Conservation (phyloP, 2,888 invertebrate species). For the Reticulitermes lucifugus region DNA sequence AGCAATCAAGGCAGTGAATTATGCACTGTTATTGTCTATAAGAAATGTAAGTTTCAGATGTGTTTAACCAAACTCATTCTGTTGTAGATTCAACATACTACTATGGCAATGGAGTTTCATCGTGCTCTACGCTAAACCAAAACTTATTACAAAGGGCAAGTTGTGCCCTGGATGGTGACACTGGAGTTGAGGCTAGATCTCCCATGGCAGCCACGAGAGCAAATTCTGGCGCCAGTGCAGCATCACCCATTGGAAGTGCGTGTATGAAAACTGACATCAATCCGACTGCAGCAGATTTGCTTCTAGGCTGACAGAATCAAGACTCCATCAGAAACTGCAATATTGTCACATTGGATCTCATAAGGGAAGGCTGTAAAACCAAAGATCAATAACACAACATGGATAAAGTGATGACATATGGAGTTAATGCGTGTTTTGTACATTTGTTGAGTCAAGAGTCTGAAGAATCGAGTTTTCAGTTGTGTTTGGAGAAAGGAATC, state of each 20-base stretch:
- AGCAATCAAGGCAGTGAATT: no score
- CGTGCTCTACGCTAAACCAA: constrained; percentile 42
- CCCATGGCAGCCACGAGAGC: constrained; percentile 78
- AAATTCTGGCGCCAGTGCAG: constrained; percentile 76
- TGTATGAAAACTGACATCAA: constrained; percentile 68
- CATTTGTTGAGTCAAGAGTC: not conserved
- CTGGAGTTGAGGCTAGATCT: constrained; percentile 71
- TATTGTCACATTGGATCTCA: constrained; percentile 29
- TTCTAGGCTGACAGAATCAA: constrained; percentile 43
- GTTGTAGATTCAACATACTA: constrained; percentile 73
- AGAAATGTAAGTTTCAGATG: no score
- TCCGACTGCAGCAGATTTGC: constrained; percentile 30
- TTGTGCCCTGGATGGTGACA: constrained; percentile 62
- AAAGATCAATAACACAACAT: constrained; percentile 24
- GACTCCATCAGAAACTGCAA: not conserved
- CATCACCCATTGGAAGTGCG: constrained; percentile 78
- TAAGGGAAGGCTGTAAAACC: constrained; percentile 31
- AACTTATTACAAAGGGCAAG: constrained; percentile 50
- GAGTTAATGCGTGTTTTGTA: not conserved
- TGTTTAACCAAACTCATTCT: no score
- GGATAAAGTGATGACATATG: constrained; percentile 11
- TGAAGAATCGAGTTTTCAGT: not conserved
- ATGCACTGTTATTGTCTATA: no score
- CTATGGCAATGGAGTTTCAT: constrained; percentile 66
- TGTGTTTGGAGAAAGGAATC: not conserved